Percentiles rank a stretch among this genome's conserved stretches.
Evolutionary conservation across 2,113 vertebrate genomes (phyloP).

Genomic region (Lepus europaeus): DNA sequence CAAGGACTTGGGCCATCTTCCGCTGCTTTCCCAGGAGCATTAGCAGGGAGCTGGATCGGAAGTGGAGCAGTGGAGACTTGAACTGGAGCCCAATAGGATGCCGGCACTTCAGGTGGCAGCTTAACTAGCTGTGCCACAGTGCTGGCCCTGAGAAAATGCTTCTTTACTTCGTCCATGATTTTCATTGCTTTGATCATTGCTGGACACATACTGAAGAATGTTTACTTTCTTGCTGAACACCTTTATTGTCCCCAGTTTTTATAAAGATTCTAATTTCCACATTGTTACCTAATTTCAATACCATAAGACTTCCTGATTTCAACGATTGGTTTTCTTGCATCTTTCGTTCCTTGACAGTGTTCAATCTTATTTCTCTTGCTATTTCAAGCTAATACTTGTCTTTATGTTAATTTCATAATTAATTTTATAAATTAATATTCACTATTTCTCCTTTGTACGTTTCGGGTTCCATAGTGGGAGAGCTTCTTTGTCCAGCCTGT

Average conservation of each 20-base stretch:
- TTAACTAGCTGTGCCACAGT: too few species aligned
- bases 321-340: background rate
- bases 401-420: conserved; percentile 10
- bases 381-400: background rate
- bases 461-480: background rate
- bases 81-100: too few species aligned
- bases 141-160: background rate
- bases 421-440: conserved; percentile 19
- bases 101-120: too few species aligned
- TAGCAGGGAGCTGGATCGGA: too few species aligned
- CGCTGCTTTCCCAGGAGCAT: too few species aligned
- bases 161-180: background rate
- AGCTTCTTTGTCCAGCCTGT: background rate
- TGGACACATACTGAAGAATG: background rate
- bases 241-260: background rate
- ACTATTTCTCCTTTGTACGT: conserved; percentile 31
- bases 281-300: background rate
- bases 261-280: conserved; percentile 5
- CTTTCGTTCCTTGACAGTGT: background rate
- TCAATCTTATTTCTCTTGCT: conserved; percentile 8
- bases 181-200: background rate
- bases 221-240: conserved; percentile 19
- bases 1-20: too few species aligned
- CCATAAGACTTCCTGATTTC: background rate
- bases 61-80: too few species aligned